These are phyloP conservation scores for Phenacoccus solenopsis DNA, from an alignment of 1,140 invertebrate species.

Conservation along the genomic window DNA sequence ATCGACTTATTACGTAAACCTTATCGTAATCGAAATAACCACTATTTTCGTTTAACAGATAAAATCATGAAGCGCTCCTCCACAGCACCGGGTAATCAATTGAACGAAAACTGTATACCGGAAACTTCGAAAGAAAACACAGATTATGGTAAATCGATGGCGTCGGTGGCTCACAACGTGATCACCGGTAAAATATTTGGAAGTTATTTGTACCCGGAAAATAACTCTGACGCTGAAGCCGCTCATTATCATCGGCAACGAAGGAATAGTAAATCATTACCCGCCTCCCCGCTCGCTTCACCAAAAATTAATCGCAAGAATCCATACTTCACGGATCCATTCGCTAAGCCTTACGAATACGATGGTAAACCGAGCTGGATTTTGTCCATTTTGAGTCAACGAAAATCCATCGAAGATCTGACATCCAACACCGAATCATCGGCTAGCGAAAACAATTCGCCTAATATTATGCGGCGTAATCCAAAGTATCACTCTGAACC, in stretches of 20 bases:
- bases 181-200: conserved; percentile 36
- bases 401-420: conserved; percentile 21
- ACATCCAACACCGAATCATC: conserved; percentile 12
- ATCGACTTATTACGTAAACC: neutral
- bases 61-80: neutral
- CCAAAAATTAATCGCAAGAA: conserved; percentile 39
- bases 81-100: conserved; percentile 1
- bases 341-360: conserved; percentile 24
- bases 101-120: conserved; percentile 35
- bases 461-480: neutral
- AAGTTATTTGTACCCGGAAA: neutral
- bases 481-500: neutral
- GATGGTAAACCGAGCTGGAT: conserved; percentile 18
- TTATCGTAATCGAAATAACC: neutral
- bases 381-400: conserved; percentile 20
- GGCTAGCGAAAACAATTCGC: conserved; percentile 8
- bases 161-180: conserved; percentile 57
- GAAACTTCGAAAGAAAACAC: conserved; percentile 51
- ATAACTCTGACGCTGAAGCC: neutral
- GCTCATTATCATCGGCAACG: conserved; percentile 30
- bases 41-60: neutral
- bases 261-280: conserved; percentile 53
- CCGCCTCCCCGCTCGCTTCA: conserved; percentile 50
- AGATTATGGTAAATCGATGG: conserved; percentile 53
- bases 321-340: conserved; percentile 30